Conservation (phyloP, 1,140 invertebrate genomes). For the Rhyzopertha dominica region DNA sequence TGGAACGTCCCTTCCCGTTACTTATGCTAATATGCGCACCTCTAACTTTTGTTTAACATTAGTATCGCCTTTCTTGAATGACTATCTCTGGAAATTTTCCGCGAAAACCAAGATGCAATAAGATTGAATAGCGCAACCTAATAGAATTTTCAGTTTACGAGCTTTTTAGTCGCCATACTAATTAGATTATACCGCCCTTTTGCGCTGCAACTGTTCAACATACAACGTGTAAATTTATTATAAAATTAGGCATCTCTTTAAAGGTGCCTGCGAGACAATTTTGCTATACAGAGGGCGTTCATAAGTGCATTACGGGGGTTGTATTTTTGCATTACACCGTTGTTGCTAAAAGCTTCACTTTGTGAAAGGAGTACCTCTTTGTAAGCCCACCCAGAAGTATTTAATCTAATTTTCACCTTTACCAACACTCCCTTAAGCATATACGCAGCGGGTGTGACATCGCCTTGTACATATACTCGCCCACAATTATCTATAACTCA, state of each 20-base stretch:
- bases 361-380: too few relatives aligned
- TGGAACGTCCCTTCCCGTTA: too few relatives aligned
- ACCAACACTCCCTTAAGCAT: too few relatives aligned
- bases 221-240: conserved; percentile 36
- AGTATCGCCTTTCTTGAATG: too few relatives aligned
- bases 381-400: too few relatives aligned
- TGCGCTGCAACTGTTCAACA: conserved; percentile 29
- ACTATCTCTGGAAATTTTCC: too few relatives aligned
- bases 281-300: conserved; percentile 27
- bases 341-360: conserved; percentile 25
- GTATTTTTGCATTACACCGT: conserved; percentile 22
- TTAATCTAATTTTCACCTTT: too few relatives aligned
- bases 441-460: too few relatives aligned
- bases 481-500: too few relatives aligned
- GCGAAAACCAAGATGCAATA: conserved; percentile 1
- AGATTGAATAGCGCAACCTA: conserved; percentile 6
- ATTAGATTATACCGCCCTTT: conserved; percentile 34
- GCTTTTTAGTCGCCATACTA: conserved; percentile 29
- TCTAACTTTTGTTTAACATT: too few relatives aligned
- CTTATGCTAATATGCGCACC: too few relatives aligned
- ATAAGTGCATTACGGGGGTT: conserved; percentile 26
- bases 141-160: conserved; percentile 29
- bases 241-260: conserved; percentile 33
- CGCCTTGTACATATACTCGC: too few relatives aligned
- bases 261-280: conserved; percentile 30